Evolutionary conservation across 1,140 invertebrate genomes (phyloP).

Genomic region (Oreohelix idahoensis): DNA sequence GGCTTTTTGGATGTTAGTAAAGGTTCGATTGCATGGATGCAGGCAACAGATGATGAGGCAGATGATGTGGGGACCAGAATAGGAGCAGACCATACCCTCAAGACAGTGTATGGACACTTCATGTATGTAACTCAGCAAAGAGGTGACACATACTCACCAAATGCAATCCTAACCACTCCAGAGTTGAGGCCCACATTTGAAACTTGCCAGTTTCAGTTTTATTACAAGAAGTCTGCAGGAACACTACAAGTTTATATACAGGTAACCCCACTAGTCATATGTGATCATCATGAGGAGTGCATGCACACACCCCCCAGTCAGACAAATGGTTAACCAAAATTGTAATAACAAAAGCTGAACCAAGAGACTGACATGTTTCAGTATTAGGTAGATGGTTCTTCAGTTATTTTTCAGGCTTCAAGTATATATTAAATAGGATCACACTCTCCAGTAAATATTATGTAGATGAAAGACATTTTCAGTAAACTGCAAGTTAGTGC

Average conservation of each 20-base stretch:
- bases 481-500: too few species aligned
- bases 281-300: too few species aligned
- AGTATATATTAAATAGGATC: too few species aligned
- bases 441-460: too few species aligned
- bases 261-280: background rate
- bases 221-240: conserved; percentile 24
- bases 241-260: conserved; percentile 20
- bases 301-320: too few species aligned
- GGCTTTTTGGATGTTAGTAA: conserved; percentile 57
- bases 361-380: too few species aligned
- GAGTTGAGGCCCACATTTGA: conserved; percentile 26
- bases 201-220: conserved; percentile 37
- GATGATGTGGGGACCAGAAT: conserved; percentile 75
- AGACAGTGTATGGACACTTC: conserved; percentile 78
- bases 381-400: too few species aligned
- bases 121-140: conserved; percentile 75
- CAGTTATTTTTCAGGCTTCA: too few species aligned
- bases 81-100: conserved; percentile 81
- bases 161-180: conserved; percentile 10
- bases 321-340: too few species aligned
- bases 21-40: conserved; percentile 62
- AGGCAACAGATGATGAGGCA: conserved; percentile 76
- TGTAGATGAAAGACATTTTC: too few species aligned
- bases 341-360: too few species aligned
- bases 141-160: background rate